Conservation (phyloP, 2,797 vertebrate genomes). For the Tokudaia tokunoshimensis region DNA sequence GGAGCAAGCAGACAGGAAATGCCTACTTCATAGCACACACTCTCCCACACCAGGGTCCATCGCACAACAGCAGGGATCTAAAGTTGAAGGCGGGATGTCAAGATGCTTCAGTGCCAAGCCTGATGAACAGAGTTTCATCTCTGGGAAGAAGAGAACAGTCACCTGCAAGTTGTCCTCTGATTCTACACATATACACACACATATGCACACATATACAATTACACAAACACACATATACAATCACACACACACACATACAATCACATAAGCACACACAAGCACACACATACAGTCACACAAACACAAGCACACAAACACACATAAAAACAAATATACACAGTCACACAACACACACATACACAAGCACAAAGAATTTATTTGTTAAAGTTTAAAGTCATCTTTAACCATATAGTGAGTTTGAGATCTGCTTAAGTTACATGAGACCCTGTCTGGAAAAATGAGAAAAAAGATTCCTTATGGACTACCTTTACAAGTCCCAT, state of each 20-base stretch:
- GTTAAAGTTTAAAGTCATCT: background rate
- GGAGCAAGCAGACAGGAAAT: conserved; percentile 22
- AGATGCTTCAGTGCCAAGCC: background rate
- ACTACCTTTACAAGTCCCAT: conserved; percentile 65
- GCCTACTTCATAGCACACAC: conserved; percentile 11
- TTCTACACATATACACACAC: background rate
- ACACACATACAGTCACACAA: background rate
- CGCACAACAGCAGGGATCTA: background rate
- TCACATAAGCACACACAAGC: background rate
- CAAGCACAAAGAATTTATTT: background rate
- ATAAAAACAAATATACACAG: background rate
- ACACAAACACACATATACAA: background rate
- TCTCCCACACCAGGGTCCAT: background rate
- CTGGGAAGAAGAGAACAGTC: background rate
- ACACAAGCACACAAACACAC: background rate
- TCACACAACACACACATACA: background rate
- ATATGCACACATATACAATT: background rate
- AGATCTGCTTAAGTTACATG: background rate
- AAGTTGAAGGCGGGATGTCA: background rate
- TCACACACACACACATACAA: background rate
- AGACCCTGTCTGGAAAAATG: background rate
- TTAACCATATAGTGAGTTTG: background rate
- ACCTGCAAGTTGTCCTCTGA: background rate
- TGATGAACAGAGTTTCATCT: background rate
- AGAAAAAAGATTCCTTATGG: background rate